A percentile compares a stretch with the other conserved stretches of the same genome.
phyloP scores from a whole-genome alignment of 2,113 vertebrate species.

The Pavo muticus region DNA sequence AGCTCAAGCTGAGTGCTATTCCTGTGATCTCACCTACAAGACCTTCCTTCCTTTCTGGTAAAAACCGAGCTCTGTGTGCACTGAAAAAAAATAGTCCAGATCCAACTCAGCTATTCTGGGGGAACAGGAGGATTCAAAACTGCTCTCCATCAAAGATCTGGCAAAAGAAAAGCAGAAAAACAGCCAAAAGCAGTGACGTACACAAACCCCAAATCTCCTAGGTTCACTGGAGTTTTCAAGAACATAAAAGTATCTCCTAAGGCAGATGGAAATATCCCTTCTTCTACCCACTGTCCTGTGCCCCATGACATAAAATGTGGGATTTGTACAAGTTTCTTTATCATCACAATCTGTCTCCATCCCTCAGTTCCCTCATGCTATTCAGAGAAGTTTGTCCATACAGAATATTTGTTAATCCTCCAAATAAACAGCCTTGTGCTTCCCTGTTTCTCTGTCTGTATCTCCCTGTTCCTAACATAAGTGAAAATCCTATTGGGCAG shows the following conservation, averaged over 20 bases:
- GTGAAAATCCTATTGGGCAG: neutral
- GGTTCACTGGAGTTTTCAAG: neutral
- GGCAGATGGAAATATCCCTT: neutral
- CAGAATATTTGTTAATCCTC: neutral
- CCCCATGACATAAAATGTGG: neutral
- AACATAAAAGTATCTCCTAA: neutral
- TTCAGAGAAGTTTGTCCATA: neutral
- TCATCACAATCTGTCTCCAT: neutral
- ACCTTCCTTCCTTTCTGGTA: constrained; percentile 2
- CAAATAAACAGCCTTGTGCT: neutral
- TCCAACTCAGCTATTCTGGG: neutral
- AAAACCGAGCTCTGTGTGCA: neutral
- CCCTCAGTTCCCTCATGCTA: neutral
- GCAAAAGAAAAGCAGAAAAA: neutral
- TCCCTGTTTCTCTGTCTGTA: neutral
- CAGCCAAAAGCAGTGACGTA: rapidly evolving
- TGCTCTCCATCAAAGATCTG: neutral
- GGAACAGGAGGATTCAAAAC: neutral
- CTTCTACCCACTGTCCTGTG: neutral
- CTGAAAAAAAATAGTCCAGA: neutral
- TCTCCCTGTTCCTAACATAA: neutral
- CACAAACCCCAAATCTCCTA: neutral
- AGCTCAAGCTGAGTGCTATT: neutral
- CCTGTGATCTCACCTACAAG: neutral
- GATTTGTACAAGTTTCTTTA: neutral